Evolutionary conservation across 2,113 vertebrate genomes (phyloP).

Genomic region (Oceanites oceanicus): DNA sequence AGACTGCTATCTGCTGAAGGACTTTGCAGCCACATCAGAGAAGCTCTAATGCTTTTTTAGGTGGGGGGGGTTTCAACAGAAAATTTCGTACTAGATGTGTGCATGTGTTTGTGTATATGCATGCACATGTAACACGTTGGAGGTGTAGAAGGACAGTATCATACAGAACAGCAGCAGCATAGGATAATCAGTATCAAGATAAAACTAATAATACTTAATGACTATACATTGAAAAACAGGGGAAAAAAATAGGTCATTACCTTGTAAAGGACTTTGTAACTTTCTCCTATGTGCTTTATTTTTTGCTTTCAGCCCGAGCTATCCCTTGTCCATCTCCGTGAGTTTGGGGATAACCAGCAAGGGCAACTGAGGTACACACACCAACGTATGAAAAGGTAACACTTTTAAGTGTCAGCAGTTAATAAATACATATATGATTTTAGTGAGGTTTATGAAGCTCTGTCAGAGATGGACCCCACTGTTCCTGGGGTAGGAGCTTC

Average conservation of each 20-base stretch:
- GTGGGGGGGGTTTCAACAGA: not conserved
- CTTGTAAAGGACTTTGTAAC: not conserved
- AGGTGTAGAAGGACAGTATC: not conserved
- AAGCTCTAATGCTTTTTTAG: not conserved
- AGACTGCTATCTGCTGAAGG: not conserved
- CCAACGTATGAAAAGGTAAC: not conserved
- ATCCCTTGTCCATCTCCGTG: not conserved
- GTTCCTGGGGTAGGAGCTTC: not conserved
- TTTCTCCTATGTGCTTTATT: not conserved
- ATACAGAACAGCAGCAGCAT: not conserved
- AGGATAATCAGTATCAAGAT: not conserved
- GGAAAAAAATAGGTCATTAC: not conserved
- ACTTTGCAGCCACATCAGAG: not conserved
- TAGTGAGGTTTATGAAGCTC: not conserved
- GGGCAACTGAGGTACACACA: not conserved
- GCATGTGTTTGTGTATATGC: not conserved
- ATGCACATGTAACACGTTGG: not conserved
- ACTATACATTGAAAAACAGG: not conserved
- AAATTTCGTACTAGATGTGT: not conserved
- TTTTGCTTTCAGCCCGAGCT: not conserved
- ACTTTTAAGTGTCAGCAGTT: not conserved
- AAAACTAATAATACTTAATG: not conserved
- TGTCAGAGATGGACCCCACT: not conserved
- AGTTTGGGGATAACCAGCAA: not conserved
- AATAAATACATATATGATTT: not conserved